Conservation (phyloP, 92 coral and sea anemone species). For the Porites divaricata region DNA sequence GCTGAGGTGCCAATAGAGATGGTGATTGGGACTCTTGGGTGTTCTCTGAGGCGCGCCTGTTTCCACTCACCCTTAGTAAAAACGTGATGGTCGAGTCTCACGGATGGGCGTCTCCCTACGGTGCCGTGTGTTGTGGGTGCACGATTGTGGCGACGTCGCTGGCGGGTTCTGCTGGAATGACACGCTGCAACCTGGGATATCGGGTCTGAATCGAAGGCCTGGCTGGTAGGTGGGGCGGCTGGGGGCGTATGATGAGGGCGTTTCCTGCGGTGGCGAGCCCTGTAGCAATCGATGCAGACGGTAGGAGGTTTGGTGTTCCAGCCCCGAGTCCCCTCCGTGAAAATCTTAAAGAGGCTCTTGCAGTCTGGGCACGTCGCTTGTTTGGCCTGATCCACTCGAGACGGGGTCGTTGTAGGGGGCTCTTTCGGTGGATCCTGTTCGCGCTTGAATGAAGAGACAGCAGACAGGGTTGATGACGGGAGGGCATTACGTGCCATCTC, state of each 20-base stretch:
- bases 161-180: constrained; percentile 8
- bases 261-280: constrained; percentile 48
- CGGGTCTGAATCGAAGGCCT: constrained; percentile 47
- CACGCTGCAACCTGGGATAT: constrained; percentile 57
- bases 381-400: constrained; percentile 33
- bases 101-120: constrained; percentile 8
- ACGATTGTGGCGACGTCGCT: constrained; percentile 18
- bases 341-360: constrained; percentile 36
- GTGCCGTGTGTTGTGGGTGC: constrained; percentile 28
- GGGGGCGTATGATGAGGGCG: constrained; percentile 32
- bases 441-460: too few species aligned
- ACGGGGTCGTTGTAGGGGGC: constrained; percentile 19
- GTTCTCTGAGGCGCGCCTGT: constrained; percentile 51
- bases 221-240: too few species aligned
- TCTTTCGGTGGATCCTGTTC: too few species aligned
- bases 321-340: constrained; percentile 68
- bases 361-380: constrained; percentile 57
- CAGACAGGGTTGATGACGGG: too few species aligned
- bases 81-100: constrained; percentile 48
- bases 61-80: constrained; percentile 64
- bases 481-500: constrained; percentile 81
- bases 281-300: constrained; percentile 59
- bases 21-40: constrained; percentile 61
- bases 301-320: constrained; percentile 66
- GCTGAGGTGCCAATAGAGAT: constrained; percentile 46